A percentile compares a stretch with the other conserved stretches of the same genome.
These are phyloP conservation scores for Cavia porcellus DNA, from an alignment of 2,113 vertebrate genomes.

Conservation along the genomic window DNA sequence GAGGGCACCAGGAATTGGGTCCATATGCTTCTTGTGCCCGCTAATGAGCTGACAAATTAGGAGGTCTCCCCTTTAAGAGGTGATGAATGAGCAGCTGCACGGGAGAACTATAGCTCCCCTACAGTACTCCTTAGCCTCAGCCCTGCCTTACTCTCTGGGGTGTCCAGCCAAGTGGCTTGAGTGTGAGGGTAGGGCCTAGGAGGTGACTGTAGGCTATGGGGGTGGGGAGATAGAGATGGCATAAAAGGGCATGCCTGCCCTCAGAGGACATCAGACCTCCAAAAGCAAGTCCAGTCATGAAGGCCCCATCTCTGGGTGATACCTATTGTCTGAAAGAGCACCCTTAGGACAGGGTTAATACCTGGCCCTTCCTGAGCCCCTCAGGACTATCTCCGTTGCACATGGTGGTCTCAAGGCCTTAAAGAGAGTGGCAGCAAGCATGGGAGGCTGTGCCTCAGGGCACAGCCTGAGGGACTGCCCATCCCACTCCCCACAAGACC, in stretches of 20 bases:
- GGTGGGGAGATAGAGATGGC: background rate
- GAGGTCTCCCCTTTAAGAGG: constrained; percentile 50
- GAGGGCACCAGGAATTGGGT: constrained; percentile 18
- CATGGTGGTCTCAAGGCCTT: background rate
- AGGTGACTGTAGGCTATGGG: background rate
- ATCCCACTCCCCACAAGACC: background rate
- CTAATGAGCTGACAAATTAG: constrained; percentile 81
- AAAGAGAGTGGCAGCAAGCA: fast-evolving
- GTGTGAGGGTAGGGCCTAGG: too few species aligned
- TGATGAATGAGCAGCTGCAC: constrained; percentile 56
- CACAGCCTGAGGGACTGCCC: background rate
- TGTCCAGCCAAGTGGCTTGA: background rate
- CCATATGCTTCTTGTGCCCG: constrained; percentile 68
- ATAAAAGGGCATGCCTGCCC: background rate
- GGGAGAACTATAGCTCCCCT: background rate
- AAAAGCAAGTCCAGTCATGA: background rate
- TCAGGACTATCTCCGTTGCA: background rate
- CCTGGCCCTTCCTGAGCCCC: background rate
- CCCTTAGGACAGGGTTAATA: too few species aligned
- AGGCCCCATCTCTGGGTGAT: background rate
- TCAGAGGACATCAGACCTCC: background rate
- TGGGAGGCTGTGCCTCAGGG: too few species aligned
- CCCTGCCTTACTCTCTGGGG: background rate
- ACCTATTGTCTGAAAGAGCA: background rate
- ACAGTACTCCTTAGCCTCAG: background rate